Evolutionary conservation across 2,888 invertebrate species (phyloP).

Genomic region (Cantharis lateralis): DNA sequence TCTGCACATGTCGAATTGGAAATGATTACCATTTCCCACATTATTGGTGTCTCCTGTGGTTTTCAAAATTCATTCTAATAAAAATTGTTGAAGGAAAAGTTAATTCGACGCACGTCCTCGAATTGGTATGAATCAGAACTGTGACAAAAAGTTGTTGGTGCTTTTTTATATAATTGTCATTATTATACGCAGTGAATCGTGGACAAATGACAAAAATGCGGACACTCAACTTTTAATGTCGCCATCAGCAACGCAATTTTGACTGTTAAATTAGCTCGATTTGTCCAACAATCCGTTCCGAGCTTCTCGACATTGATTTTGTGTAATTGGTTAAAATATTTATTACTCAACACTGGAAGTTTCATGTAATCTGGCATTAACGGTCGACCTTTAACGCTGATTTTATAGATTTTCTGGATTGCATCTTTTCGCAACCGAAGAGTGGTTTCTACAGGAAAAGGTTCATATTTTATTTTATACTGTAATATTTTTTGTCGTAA

Average conservation of each 20-base stretch:
- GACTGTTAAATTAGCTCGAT: not conserved
- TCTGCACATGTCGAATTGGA: not conserved
- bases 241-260: not conserved
- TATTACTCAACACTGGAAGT: not conserved
- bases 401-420: not conserved
- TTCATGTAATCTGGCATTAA: not conserved
- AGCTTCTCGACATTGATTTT: not conserved
- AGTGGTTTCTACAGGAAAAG: not conserved
- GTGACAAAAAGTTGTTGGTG: slow-evolving; percentile 4
- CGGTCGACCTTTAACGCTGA: not conserved
- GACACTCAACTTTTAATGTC: not conserved
- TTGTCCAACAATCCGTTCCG: not conserved
- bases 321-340: not conserved
- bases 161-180: slow-evolving; percentile 16
- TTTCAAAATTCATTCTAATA: not conserved
- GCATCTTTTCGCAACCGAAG: not conserved
- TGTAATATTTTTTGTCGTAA: not conserved
- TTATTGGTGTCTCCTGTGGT: not conserved
- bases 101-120: slow-evolving; percentile 7
- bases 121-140: slow-evolving; percentile 8
- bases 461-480: not conserved
- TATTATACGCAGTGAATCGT: slow-evolving; percentile 6
- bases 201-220: not conserved
- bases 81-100: not conserved
- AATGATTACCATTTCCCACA: not conserved